These are phyloP conservation scores for Scaptodrosophila lebanonensis DNA, from an alignment of 1,140 invertebrate species.

Conservation along the genomic window DNA sequence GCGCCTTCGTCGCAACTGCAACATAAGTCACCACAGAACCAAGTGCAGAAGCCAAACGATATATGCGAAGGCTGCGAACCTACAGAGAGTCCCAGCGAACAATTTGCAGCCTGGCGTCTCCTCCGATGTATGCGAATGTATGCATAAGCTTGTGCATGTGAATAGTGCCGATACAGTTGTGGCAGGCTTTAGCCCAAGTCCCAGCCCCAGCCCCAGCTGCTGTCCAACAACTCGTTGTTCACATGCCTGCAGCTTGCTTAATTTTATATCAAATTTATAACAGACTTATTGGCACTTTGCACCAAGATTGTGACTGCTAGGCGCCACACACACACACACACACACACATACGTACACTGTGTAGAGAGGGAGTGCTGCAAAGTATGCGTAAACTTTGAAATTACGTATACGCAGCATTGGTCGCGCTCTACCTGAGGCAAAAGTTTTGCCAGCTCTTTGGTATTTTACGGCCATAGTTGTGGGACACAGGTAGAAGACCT, in stretches of 20 bases:
- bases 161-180: background rate
- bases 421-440: too few relatives aligned
- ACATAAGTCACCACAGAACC: slow-evolving; percentile 23
- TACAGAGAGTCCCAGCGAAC: too few relatives aligned
- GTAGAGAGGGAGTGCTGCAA: background rate
- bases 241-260: slow-evolving; percentile 51
- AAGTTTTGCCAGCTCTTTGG: slow-evolving; percentile 24
- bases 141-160: too few relatives aligned
- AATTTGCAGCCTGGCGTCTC: slow-evolving; percentile 32
- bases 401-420: slow-evolving; percentile 66
- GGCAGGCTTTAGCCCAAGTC: slow-evolving; percentile 16
- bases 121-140: background rate
- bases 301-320: slow-evolving; percentile 64
- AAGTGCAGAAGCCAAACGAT: slow-evolving; percentile 39
- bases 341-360: background rate
- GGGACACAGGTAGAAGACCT: too few relatives aligned
- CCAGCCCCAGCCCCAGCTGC: slow-evolving; percentile 8
- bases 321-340: slow-evolving; percentile 20
- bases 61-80: slow-evolving; percentile 47
- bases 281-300: slow-evolving; percentile 73
- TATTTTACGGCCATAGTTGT: slow-evolving; percentile 20
- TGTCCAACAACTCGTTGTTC: background rate
- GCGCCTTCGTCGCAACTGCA: too few relatives aligned
- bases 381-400: slow-evolving; percentile 29
- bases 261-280: slow-evolving; percentile 75